Evolutionary conservation across 2,113 vertebrate species (phyloP).

Genomic region (Corythaeola cristata): DNA sequence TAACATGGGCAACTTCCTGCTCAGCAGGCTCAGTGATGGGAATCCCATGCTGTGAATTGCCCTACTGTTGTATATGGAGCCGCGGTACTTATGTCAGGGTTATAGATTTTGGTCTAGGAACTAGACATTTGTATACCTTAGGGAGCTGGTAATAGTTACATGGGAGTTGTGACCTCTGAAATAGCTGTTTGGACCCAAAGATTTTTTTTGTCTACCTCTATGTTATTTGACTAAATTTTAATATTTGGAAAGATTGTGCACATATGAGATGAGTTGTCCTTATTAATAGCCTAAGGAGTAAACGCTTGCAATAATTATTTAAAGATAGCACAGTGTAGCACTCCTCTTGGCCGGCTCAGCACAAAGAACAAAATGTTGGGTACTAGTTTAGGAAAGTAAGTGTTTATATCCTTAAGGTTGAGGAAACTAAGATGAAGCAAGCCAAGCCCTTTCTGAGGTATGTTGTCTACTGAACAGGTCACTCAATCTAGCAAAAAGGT

Average conservation of each 20-base stretch:
- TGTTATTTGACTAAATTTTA: neutral
- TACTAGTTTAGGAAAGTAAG: neutral
- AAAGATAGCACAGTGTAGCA: neutral
- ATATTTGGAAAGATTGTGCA: neutral
- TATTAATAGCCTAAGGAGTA: neutral
- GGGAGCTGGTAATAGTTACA: neutral
- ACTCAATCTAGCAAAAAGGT: neutral
- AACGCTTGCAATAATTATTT: neutral
- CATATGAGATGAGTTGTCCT: neutral
- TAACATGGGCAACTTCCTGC: neutral
- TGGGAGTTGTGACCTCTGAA: neutral
- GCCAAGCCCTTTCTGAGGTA: neutral
- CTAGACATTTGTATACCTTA: neutral
- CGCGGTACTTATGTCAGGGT: neutral
- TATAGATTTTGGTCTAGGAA: neutral
- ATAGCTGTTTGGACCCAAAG: neutral
- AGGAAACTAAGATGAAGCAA: neutral
- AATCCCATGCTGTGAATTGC: neutral
- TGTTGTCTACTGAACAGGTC: neutral
- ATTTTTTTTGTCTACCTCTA: neutral
- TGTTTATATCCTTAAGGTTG: neutral
- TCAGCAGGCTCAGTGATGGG: neutral
- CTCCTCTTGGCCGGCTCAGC: neutral
- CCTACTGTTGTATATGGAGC: accelerated
- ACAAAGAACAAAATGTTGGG: neutral